Evolutionary conservation across 2,888 invertebrate genomes (phyloP).

Genomic region (Pocota personata): DNA sequence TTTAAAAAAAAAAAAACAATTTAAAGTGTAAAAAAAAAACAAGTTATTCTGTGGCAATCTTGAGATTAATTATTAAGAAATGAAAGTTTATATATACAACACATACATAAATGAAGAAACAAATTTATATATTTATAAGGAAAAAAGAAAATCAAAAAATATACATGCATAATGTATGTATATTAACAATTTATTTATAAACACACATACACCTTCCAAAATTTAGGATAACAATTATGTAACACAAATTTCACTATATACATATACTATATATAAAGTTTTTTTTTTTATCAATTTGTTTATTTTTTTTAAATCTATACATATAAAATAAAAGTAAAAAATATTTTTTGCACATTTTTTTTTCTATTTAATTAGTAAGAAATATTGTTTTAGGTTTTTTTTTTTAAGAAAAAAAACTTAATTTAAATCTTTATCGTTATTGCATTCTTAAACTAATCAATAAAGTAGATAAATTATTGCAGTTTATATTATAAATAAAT

Average conservation of each 20-base stretch:
- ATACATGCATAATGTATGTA: background rate
- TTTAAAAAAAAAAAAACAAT: background rate
- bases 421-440: background rate
- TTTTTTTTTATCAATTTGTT: conserved; percentile 11
- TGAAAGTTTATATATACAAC: conserved; percentile 32
- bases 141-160: conserved; percentile 35
- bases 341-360: conserved; percentile 32
- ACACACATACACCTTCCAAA: conserved; percentile 45
- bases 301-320: background rate
- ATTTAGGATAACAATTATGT: background rate
- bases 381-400: background rate
- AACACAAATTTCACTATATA: conserved; percentile 42
- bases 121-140: conserved; percentile 72
- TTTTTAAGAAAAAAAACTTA: background rate
- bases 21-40: conserved; percentile 33
- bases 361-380: conserved; percentile 32
- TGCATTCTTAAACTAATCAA: conserved; percentile 18
- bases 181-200: conserved; percentile 43
- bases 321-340: background rate
- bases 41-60: conserved; percentile 69
- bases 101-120: conserved; percentile 12
- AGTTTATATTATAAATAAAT: background rate
- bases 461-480: conserved; percentile 22
- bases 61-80: conserved; percentile 72
- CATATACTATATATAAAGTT: background rate